Evolutionary conservation across 2,113 vertebrate species (phyloP), one percentile per base, ranked within the genome.

Genomic region (Gallinago paraguaiae): DNA sequence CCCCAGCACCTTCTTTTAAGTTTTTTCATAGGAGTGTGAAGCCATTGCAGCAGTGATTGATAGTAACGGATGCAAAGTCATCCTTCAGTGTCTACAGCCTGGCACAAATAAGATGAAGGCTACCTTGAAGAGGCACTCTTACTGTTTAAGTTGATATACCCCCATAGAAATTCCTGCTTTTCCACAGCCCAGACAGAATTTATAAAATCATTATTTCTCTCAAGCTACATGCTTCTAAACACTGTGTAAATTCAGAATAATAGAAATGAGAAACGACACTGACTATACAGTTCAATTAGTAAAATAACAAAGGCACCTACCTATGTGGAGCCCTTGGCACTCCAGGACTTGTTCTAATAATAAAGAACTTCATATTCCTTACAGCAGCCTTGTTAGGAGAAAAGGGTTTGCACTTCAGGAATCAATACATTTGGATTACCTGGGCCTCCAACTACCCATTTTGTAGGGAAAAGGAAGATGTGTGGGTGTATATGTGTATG

Each of bases 1-100:
- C 89, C 81, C 63, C 57, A 70, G 63, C 46, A 24, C 86, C 51
- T 86, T 86, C 85, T 91, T 84, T 77, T 61, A 81, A 69, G 50
- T 91, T 92, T 92, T 93, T 95, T 70, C 94, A 96, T 86, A 91
- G 78, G 60, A 90, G 90, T 86, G 94, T 93, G 96, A 97, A 96
- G 63, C 35, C 24, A 35, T 63, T 35, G 63, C 93, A 90, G 92
- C 83, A 70, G 88, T 92, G 96, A 97, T 85, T 90, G 77, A 97
- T 96, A 76, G 91, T 12, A 72, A 96, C 3, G 71, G 74, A 82
- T 51, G 76, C 86, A 90, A 97, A 97, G 88, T 71, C 51, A 91
- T 96, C 95, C 95, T 93, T 94, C 86, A 24, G 4, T 48, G 71
- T 89, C 95, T 94, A 65, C 70, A 95, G 65, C 76, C 74, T 54